Evolutionary conservation across 2,797 vertebrate species (phyloP).

Genomic region (Malurus splendens): DNA sequence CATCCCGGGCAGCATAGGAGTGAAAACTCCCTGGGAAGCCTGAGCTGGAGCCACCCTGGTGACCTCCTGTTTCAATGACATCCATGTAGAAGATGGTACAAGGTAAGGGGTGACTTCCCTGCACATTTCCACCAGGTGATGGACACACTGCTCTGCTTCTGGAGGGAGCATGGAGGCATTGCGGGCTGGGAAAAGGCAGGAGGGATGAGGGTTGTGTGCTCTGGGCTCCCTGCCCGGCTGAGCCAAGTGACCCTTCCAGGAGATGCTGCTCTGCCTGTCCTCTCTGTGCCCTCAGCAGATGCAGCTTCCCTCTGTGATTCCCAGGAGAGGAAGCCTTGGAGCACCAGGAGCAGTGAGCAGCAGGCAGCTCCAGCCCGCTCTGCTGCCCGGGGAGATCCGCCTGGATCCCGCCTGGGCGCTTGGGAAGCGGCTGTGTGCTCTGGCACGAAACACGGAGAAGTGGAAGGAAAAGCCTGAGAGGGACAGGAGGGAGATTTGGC

Average conservation of each 20-base stretch:
- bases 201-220: not conserved
- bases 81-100: fast-evolving
- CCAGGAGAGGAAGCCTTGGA: not conserved
- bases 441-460: not conserved
- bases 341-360: not conserved
- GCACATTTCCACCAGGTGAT: not conserved
- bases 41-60: not conserved
- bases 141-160: not conserved
- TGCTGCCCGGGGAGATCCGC: fast-evolving
- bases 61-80: not conserved
- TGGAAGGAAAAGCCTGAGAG: not conserved
- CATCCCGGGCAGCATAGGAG: fast-evolving
- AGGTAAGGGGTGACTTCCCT: not conserved
- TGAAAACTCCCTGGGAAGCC: not conserved
- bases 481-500: not conserved
- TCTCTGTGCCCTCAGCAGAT: not conserved
- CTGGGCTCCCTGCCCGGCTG: not conserved
- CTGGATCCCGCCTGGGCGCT: not conserved
- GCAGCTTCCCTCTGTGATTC: not conserved
- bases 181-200: fast-evolving
- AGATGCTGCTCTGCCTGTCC: not conserved
- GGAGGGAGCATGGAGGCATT: not conserved
- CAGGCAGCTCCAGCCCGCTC: not conserved
- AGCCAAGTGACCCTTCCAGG: not conserved
- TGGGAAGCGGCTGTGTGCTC: not conserved